These are phyloP conservation scores for Kryphioiulus occultus DNA, from an alignment of 2,888 invertebrate species.

Conservation along the genomic window DNA sequence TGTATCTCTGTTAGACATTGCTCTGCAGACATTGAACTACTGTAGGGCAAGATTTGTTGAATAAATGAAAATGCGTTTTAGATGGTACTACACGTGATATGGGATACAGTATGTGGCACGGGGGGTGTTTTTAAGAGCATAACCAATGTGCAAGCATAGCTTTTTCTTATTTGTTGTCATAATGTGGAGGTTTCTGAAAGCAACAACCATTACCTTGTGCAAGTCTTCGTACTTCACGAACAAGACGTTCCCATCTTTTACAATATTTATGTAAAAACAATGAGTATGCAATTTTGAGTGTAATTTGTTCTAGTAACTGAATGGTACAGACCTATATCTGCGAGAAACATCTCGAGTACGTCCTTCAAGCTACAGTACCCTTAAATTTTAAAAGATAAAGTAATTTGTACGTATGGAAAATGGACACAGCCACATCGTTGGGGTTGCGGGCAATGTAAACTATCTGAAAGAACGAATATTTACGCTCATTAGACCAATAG, in stretches of 20 bases:
- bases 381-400: not conserved
- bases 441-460: not conserved
- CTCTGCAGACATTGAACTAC: too few species aligned
- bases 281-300: too few species aligned
- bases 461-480: not conserved
- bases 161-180: too few species aligned
- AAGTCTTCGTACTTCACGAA: not conserved
- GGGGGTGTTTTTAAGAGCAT: too few species aligned
- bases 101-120: too few species aligned
- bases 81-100: too few species aligned
- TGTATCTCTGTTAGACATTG: too few species aligned
- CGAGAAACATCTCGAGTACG: not conserved
- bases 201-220: conserved; percentile 25
- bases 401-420: not conserved
- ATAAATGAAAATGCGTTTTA: too few species aligned
- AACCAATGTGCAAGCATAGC: too few species aligned
- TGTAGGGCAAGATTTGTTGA: too few species aligned
- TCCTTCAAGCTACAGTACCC: not conserved
- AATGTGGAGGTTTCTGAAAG: too few species aligned
- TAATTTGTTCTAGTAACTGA: not conserved
- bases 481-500: too few species aligned
- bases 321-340: not conserved
- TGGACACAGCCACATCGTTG: not conserved
- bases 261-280: not conserved
- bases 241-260: not conserved